Evolutionary conservation across 2,113 vertebrate species (phyloP), one percentile per base, ranked within the genome.

Genomic region (Lagenorhynchus albirostris): DNA sequence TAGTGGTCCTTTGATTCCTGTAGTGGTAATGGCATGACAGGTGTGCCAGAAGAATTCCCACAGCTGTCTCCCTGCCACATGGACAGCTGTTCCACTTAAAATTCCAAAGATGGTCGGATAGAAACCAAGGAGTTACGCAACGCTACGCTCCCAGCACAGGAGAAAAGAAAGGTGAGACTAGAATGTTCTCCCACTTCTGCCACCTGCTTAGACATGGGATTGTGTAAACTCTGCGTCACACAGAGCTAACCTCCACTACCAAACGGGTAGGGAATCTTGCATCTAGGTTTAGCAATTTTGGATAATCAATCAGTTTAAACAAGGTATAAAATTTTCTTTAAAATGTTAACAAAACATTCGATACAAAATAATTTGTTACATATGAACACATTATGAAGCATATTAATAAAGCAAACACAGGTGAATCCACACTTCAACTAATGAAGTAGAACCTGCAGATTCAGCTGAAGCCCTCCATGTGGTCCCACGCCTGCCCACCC

Each of bases 1-100:
- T 31, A 38, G 50, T 6, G 38, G 70, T 25, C 36, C 50, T 81
- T 96, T 93, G 83, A 55, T 95, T 95, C 44, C 47, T 79, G 29
- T 33, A 68, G 65, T 29, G 31, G 33, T 58, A 83, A 70, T 41
- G 86, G 87, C 81, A n/a, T 44, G 73, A 95, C 25, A 86, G 41
- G 11, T 26, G 25, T 1, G 38, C 60, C n/a, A 13, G 70, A 53
- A 12, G 38, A 65, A 55, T 70, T 67, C 80, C 77, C 68, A 29
- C 58, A 71, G 70, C 65, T 76, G 63, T 65, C 55, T 53, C 53
- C 1, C 44, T 13, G 47, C n/a, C 73, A 33, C 55, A 11, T 0
- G 58, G 68, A 41, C 67, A 47, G 76, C 36, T 65, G 36, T 41
- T 96, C 2, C 0, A 1, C 83, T 50, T n/a, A 23, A 36, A 82